Percentiles rank a stretch among this genome's conserved stretches.
These are phyloP conservation scores for Pheosia tremula DNA, from an alignment of 2,888 invertebrate genomes.

Conservation along the genomic window DNA sequence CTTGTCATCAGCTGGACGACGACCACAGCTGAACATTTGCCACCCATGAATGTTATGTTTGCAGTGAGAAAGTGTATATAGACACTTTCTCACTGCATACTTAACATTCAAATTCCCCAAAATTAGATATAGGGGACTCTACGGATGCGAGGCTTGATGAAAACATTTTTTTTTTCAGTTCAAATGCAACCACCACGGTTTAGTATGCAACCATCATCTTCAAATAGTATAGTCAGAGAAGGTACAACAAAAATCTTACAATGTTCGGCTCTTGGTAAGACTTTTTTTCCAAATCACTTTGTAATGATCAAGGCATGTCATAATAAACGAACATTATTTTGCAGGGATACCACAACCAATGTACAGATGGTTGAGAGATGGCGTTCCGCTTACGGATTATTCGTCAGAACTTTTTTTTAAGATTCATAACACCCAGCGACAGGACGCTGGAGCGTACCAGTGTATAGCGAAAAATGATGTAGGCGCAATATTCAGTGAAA, in stretches of 20 bases:
- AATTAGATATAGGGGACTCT: neutral
- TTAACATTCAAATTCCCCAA: too few species aligned
- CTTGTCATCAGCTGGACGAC: too few species aligned
- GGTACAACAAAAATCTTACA: conserved; percentile 96
- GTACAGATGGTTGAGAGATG: conserved; percentile 97
- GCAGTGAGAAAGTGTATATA: too few species aligned
- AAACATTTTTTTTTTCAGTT: conserved; percentile 58
- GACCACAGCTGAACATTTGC: too few species aligned
- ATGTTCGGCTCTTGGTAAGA: conserved; percentile 94
- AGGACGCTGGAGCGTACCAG: conserved; percentile 95
- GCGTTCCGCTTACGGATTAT: conserved; percentile 90
- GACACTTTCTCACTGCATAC: too few species aligned
- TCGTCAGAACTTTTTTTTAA: conserved; percentile 93
- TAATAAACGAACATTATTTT: conserved; percentile 37
- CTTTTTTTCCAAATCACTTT: neutral
- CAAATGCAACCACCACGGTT: conserved; percentile 94
- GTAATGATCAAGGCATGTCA: too few species aligned
- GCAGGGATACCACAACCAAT: conserved; percentile 95
- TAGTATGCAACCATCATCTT: conserved; percentile 93
- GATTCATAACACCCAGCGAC: conserved; percentile 91
- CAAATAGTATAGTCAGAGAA: conserved; percentile 93
- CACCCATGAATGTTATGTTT: too few species aligned
- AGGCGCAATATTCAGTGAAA: conserved; percentile 96
- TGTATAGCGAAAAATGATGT: conserved; percentile 96
- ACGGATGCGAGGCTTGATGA: neutral